These are phyloP conservation scores for Cantharis rufa DNA, from an alignment of 2,888 invertebrate genomes.

Conservation along the genomic window DNA sequence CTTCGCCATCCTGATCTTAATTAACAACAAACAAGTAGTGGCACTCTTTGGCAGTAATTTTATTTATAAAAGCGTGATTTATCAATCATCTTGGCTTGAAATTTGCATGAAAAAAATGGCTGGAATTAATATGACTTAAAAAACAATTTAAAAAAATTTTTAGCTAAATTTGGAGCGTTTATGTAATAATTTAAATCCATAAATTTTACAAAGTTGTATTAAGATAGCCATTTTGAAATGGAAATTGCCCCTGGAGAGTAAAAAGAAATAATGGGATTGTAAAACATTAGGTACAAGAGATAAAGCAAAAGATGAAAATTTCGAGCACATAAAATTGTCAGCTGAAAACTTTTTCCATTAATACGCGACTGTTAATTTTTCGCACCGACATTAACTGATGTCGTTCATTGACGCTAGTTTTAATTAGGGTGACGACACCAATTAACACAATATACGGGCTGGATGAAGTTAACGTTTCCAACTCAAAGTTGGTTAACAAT, in stretches of 20 bases:
- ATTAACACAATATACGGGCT: slow-evolving; percentile 26
- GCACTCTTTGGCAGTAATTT: background rate
- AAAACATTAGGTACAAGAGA: slow-evolving; percentile 7
- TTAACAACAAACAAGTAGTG: background rate
- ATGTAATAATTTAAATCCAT: slow-evolving; percentile 20
- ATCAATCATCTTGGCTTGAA: background rate
- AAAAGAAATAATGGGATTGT: slow-evolving; percentile 16
- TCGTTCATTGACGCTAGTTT: slow-evolving; percentile 29
- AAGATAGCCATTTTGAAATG: slow-evolving; percentile 20
- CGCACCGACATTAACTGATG: slow-evolving; percentile 7
- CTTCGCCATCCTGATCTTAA: background rate
- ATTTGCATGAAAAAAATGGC: background rate
- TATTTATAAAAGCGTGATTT: background rate
- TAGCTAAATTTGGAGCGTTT: background rate
- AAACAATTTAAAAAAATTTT: background rate
- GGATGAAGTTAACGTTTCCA: slow-evolving; percentile 3
- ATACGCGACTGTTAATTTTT: slow-evolving; percentile 9
- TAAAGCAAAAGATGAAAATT: slow-evolving; percentile 13
- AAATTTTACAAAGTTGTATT: slow-evolving; percentile 21
- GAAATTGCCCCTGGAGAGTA: slow-evolving; percentile 11
- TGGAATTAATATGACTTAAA: background rate
- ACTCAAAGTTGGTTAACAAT: slow-evolving; percentile 3
- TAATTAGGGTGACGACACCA: slow-evolving; percentile 34
- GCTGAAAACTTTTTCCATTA: slow-evolving; percentile 23
- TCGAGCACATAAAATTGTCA: slow-evolving; percentile 1